phyloP scores from a whole-genome alignment of 2,888 invertebrate genomes.

The Sericinus montela region DNA sequence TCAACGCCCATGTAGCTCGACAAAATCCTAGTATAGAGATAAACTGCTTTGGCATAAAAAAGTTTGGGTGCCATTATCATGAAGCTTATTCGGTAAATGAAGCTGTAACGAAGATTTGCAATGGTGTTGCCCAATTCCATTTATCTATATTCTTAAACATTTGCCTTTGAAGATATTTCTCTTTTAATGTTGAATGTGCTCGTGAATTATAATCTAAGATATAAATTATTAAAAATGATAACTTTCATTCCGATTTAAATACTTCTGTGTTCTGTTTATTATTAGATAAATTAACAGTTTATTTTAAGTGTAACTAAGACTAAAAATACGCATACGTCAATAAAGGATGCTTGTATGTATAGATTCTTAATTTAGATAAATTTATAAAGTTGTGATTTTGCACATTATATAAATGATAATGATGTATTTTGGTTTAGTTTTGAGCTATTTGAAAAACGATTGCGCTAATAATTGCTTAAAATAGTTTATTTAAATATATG shows the following conservation, averaged over 20 bases:
- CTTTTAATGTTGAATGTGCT: slow-evolving; percentile 13
- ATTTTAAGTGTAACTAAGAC: too few relatives aligned
- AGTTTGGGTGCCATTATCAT: not conserved
- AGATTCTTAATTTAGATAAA: slow-evolving; percentile 2
- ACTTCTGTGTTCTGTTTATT: too few relatives aligned
- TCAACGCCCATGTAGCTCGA: slow-evolving; percentile 67
- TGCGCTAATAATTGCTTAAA: too few relatives aligned
- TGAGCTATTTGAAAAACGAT: too few relatives aligned
- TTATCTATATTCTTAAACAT: slow-evolving; percentile 15
- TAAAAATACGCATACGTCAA: too few relatives aligned
- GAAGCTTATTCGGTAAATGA: not conserved
- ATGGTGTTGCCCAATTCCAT: slow-evolving; percentile 12
- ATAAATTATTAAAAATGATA: not conserved
- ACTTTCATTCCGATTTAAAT: slow-evolving; percentile 11
- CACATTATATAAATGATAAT: not conserved
- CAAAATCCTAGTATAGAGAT: slow-evolving; percentile 10
- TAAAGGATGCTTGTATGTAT: not conserved
- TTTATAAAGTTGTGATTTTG: slow-evolving; percentile 13
- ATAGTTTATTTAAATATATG: too few relatives aligned
- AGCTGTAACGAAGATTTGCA: slow-evolving; percentile 2
- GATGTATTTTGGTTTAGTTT: too few relatives aligned
- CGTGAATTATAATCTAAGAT: slow-evolving; percentile 1
- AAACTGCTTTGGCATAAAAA: slow-evolving; percentile 1
- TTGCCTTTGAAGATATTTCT: slow-evolving; percentile 13
- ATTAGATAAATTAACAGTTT: too few relatives aligned